Evolutionary conservation across 2,888 invertebrate genomes (phyloP), one percentile per base, ranked within the genome.

Genomic region (Xylota sylvarum): DNA sequence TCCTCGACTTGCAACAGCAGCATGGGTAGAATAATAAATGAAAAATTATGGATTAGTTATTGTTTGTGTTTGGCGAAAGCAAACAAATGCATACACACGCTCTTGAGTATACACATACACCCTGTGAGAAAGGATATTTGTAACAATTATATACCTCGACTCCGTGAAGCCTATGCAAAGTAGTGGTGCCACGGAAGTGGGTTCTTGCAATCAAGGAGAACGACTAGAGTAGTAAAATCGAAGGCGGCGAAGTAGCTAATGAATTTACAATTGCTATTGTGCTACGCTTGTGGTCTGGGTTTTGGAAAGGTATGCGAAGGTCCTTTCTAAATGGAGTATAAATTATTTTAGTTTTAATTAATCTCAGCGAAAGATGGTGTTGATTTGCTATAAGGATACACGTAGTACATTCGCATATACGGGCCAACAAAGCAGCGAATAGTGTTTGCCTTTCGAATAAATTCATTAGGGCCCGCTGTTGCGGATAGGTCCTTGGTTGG

Each of bases 311-410:
- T 17, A 35, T 35, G 40, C n/a, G 27, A 55, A 65, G 65, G 81
- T 73, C 82, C 72, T 62, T 82, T 60, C 65, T 48, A 69, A 81
- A 86, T 77, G 77, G 77, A 56, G 55, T 86, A 86, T 86, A 86
- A 86, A 86, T 86, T 86, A 86, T 86, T 86, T 82, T 82, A 86
- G 82, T 86, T 86, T 86, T 86, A 86, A 86, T 86, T 86, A 86
- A 86, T 86, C 82, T 77, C 86, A 69, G 73, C 73, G 62, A 86
- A 78, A 86, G 82, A 82, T 86, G 86, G 77, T 82, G 86, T 82
- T 82, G 86, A 86, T 86, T 77, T 77, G 73, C 77, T 50, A 73
- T 40, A 77, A 81, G 65, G 81, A 72, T 62, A 67, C 56, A 67
- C 56, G 37, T 35, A 4, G 40, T 17, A 37, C 30, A 43, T 9